Percentiles rank a stretch among this genome's conserved stretches.
Conservation (phyloP, 2,113 vertebrate species). For the Regulus satrapa region DNA sequence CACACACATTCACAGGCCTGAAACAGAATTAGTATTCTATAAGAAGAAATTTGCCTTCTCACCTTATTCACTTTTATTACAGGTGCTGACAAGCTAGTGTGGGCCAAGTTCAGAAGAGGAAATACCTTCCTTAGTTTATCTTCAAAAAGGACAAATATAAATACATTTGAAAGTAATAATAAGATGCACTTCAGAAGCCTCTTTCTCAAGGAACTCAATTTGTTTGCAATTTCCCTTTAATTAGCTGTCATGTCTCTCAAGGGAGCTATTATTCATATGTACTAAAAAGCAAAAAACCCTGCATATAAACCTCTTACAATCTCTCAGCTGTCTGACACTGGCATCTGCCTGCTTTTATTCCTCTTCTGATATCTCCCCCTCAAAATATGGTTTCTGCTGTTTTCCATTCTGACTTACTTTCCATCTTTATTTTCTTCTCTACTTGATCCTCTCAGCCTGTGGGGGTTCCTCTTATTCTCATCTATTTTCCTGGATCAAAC, state of each 20-base stretch:
- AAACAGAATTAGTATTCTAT: neutral
- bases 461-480: neutral
- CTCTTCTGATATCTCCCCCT: neutral
- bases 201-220: neutral
- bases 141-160: slow-evolving; percentile 29
- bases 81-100: slow-evolving; percentile 48
- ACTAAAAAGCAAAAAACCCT: neutral
- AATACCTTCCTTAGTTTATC: slow-evolving; percentile 66
- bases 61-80: slow-evolving; percentile 63
- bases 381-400: neutral
- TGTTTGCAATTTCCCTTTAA: neutral
- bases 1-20: neutral
- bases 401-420: neutral
- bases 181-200: neutral
- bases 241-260: neutral
- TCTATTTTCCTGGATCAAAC: neutral
- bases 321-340: neutral
- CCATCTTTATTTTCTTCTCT: neutral
- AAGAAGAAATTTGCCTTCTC: neutral
- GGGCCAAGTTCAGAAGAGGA: slow-evolving; percentile 48
- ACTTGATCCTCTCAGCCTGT: neutral
- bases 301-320: neutral
- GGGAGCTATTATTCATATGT: neutral
- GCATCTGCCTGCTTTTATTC: neutral
- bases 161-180: neutral